Evolutionary conservation across 2,888 invertebrate genomes (phyloP).

Genomic region (Platypus cylindrus): DNA sequence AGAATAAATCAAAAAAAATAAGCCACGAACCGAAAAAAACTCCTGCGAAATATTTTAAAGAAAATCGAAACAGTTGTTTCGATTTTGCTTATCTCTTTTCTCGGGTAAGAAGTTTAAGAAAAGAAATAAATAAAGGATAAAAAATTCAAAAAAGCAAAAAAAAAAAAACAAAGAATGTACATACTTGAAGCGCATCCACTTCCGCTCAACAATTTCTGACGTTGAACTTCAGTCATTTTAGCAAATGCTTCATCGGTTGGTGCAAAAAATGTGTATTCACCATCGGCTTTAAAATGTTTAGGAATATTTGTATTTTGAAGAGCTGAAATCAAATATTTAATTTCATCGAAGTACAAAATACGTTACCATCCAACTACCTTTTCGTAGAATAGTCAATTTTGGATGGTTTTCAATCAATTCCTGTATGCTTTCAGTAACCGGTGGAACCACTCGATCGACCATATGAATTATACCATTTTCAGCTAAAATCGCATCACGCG

Average conservation of each 20-base stretch:
- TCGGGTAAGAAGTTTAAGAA: too few relatives aligned
- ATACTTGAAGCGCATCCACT: slow-evolving; percentile 48
- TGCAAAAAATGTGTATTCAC: slow-evolving; percentile 51
- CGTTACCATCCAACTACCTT: slow-evolving; percentile 28
- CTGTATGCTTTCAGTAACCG: slow-evolving; percentile 41
- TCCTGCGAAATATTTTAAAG: too few relatives aligned
- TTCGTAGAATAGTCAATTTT: slow-evolving; percentile 44
- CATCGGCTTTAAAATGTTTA: slow-evolving; percentile 39
- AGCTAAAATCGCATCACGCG: slow-evolving; percentile 47
- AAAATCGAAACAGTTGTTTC: too few relatives aligned
- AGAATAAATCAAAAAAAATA: neutral
- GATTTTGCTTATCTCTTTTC: too few relatives aligned
- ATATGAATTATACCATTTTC: slow-evolving; percentile 55
- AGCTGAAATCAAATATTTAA: slow-evolving; percentile 30
- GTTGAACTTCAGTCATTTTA: slow-evolving; percentile 40
- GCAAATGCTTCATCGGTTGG: slow-evolving; percentile 55
- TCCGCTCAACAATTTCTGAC: slow-evolving; percentile 42
- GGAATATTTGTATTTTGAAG: slow-evolving; percentile 45
- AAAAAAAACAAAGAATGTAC: slow-evolving; percentile 24
- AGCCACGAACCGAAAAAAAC: too few relatives aligned
- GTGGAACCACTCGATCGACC: slow-evolving; percentile 45
- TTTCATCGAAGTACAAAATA: neutral
- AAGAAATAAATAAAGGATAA: too few relatives aligned
- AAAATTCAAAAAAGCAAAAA: too few relatives aligned
- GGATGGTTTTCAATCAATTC: slow-evolving; percentile 45